Evolutionary conservation across 2,888 invertebrate genomes (phyloP).

Genomic region (Pomacea canaliculata): DNA sequence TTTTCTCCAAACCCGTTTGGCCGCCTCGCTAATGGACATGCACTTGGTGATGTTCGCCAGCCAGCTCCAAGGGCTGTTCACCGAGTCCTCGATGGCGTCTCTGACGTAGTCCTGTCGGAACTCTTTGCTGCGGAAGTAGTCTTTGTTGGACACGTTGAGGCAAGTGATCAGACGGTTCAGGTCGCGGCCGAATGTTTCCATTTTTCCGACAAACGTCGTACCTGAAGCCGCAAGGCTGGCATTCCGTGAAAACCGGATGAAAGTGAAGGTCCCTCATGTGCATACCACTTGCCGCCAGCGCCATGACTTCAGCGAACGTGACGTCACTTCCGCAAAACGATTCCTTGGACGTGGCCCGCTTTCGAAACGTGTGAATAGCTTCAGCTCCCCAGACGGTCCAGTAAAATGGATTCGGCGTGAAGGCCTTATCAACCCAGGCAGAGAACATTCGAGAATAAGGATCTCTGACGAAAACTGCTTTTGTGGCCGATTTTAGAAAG

Average conservation of each 20-base stretch:
- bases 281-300: conserved; percentile 4
- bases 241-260: conserved; percentile 28
- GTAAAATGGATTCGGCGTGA: conserved; percentile 39
- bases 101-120: conserved; percentile 15
- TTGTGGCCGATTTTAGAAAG: conserved; percentile 20
- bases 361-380: background rate
- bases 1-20: conserved; percentile 31
- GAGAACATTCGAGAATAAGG: conserved; percentile 41
- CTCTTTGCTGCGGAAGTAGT: background rate
- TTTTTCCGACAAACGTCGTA: conserved; percentile 39
- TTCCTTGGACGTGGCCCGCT: background rate
- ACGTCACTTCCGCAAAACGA: conserved; percentile 24
- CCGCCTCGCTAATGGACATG: conserved; percentile 28
- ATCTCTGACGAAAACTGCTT: conserved; percentile 36
- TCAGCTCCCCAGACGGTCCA: conserved; percentile 32
- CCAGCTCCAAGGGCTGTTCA: conserved; percentile 27
- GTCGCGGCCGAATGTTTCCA: conserved; percentile 36
- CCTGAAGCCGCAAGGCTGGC: conserved; percentile 33
- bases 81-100: conserved; percentile 29
- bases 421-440: conserved; percentile 37
- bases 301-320: conserved; percentile 28
- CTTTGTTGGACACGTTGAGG: conserved; percentile 21
- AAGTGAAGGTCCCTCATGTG: conserved; percentile 33
- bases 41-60: conserved; percentile 24
- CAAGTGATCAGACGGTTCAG: conserved; percentile 28